Evolutionary conservation across 92 coral and sea anemone genomes (phyloP), one percentile per base, ranked within the genome.

Genomic region (Ricordea florida): DNA sequence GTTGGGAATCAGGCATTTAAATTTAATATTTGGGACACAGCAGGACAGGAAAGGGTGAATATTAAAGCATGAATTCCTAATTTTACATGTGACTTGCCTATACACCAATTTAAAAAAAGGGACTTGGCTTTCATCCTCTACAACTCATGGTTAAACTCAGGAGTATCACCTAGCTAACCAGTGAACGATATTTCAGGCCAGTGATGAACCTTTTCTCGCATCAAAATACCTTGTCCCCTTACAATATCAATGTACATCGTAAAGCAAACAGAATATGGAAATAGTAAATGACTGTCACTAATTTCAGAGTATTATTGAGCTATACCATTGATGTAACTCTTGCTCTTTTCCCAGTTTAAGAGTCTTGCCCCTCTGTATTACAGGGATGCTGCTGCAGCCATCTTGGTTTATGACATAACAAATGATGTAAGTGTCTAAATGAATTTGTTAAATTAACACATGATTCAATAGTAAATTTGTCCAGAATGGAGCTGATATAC

Each of bases 361-460:
- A 96, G 99, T 49, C 82, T 96, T 23, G 99, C 99, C 53, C 99
- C 99, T 6, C 83, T 96, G 21, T 96, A 96, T 37, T 96, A 96
- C 55, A 80, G 99, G 56, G 99, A 96, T 92, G 99, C 99, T 18
- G 92, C 97, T 57, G 99, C 99, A 31, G 99, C 99, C 41, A 96
- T 96, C 80, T 67, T 96, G 34, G 99, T 96, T 22, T 96, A 96
- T 71, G 99, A 96, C 75, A 96, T 96, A 51, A 96, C 99, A 62
- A 83, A 87, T 70, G 96, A 96, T 72, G 99, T 96, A 58, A 35
- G 90, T 43, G 49, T 43, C 20, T 43, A n/a, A 43, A 1, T 5
- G 49, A 22, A 43, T n/a, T 8, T 43, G n/a, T 6, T 0, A 5
- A 43, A 43, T 8, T 22, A 43, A 43, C 1, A 22, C 49, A 43